These are phyloP conservation scores for Indicator indicator DNA, from an alignment of 2,113 vertebrate genomes.

Conservation along the genomic window DNA sequence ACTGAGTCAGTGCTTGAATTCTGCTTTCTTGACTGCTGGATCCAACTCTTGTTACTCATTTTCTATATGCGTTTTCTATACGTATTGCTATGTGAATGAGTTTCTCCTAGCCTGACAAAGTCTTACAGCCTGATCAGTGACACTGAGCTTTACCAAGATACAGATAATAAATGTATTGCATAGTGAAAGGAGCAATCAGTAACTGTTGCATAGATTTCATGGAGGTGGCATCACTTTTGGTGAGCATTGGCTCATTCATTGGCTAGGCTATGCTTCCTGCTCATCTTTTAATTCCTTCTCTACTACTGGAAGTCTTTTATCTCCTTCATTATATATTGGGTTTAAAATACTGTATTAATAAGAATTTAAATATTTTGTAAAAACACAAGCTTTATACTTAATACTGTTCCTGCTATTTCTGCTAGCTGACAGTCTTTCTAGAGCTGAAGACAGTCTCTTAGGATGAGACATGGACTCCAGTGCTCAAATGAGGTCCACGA, in stretches of 20 bases:
- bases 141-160: neutral
- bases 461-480: neutral
- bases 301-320: neutral
- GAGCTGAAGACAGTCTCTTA: neutral
- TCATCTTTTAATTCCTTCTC: neutral
- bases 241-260: neutral
- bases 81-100: neutral
- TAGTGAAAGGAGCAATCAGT: neutral
- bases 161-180: neutral
- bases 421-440: neutral
- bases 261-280: neutral
- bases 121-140: neutral
- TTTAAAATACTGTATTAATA: neutral
- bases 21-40: neutral
- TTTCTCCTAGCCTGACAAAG: neutral
- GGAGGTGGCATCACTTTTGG: neutral
- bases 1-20: slow-evolving; percentile 19
- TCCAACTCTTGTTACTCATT: neutral
- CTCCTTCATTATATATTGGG: neutral
- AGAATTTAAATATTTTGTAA: neutral
- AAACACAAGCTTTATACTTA: neutral
- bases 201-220: neutral
- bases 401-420: neutral
- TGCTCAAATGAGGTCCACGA: neutral
- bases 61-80: neutral